Percentiles rank a stretch among this genome's conserved stretches.
phyloP scores from a whole-genome alignment of 2,113 vertebrate species.

The Cricetomys ansorgei region DNA sequence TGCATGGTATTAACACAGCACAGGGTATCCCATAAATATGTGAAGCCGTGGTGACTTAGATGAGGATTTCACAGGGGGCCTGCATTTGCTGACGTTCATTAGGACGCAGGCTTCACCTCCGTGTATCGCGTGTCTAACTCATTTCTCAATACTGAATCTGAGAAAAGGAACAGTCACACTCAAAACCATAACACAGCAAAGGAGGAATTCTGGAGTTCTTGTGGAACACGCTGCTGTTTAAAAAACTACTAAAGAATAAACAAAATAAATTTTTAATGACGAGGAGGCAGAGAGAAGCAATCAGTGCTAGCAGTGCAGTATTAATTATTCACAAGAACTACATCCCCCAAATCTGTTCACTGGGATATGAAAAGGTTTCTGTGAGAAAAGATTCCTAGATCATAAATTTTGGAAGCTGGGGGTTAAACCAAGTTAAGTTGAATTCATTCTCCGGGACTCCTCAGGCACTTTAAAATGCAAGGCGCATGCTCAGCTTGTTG shows the following conservation, averaged over 20 bases:
- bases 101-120: background rate
- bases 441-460: background rate
- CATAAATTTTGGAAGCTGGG: background rate
- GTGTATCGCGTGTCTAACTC: background rate
- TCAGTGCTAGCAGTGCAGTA: background rate
- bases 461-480: background rate
- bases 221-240: background rate
- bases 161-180: background rate
- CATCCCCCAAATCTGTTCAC: background rate
- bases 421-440: background rate
- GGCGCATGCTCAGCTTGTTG: background rate
- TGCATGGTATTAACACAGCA: background rate
- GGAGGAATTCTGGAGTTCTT: background rate
- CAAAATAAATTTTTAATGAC: constrained; percentile 40
- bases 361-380: background rate
- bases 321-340: background rate
- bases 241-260: constrained; percentile 41
- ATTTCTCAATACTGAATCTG: background rate
- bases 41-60: background rate
- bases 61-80: background rate
- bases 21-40: background rate
- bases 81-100: background rate
- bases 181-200: background rate
- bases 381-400: background rate
- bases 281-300: background rate